These are phyloP conservation scores for Lepas anatifera DNA, from an alignment of 2,888 invertebrate genomes.

Conservation along the genomic window DNA sequence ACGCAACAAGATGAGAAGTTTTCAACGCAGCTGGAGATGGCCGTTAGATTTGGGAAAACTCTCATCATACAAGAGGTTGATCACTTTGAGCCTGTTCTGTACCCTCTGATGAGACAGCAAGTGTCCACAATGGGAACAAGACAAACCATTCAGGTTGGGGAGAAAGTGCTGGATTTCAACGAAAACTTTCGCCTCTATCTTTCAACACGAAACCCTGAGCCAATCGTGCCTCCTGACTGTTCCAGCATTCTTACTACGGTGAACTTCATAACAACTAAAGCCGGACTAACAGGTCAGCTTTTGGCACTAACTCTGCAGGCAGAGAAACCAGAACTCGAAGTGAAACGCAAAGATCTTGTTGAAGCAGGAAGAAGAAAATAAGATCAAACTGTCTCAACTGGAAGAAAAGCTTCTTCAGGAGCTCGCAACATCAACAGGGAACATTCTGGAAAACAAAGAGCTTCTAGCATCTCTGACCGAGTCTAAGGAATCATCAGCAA, in stretches of 20 bases:
- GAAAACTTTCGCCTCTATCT: constrained; percentile 56
- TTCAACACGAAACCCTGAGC: constrained; percentile 41
- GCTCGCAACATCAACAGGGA: constrained; percentile 63
- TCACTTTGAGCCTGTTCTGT: constrained; percentile 46
- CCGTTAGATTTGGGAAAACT: constrained; percentile 74
- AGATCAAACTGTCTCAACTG: constrained; percentile 70
- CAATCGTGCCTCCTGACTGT: constrained; percentile 47
- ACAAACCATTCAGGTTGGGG: constrained; percentile 41
- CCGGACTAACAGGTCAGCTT: constrained; percentile 60
- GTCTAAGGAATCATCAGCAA: constrained; percentile 60
- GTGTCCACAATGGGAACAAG: constrained; percentile 43
- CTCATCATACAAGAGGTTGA: constrained; percentile 70
- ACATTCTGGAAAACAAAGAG: constrained; percentile 72
- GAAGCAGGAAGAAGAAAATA: constrained; percentile 69
- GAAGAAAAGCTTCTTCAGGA: constrained; percentile 71
- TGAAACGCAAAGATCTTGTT: constrained; percentile 66
- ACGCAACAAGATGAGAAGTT: constrained; percentile 65
- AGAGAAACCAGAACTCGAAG: constrained; percentile 77
- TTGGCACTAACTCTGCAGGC: constrained; percentile 57
- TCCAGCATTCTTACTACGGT: constrained; percentile 50
- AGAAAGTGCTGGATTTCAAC: constrained; percentile 62
- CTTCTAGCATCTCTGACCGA: constrained; percentile 59
- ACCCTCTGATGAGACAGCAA: constrained; percentile 50
- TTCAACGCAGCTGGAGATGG: constrained; percentile 57
- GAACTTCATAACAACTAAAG: constrained; percentile 63